Conservation (phyloP, 2,797 vertebrate species). For the Thalassophryne amazonica region DNA sequence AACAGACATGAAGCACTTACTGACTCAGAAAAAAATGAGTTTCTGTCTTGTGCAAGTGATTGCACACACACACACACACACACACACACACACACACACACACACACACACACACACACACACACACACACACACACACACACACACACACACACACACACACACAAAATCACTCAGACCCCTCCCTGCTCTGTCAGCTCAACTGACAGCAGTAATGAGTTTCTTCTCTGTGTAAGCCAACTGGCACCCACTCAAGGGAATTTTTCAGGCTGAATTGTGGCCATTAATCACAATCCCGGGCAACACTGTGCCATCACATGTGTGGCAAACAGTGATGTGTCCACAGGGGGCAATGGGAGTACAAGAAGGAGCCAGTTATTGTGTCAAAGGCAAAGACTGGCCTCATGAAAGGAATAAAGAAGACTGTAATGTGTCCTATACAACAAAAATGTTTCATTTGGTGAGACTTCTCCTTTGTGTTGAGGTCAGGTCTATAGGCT, state of each 20-base stretch:
- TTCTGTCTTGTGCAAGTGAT: conserved; percentile 16
- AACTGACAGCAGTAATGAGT: conserved; percentile 84
- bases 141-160: conserved; percentile 4
- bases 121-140: conserved; percentile 3
- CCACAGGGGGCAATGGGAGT: conserved; percentile 27
- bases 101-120: background rate
- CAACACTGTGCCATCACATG: conserved; percentile 76
- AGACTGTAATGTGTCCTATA: conserved; percentile 1
- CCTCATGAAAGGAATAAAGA: conserved; percentile 5
- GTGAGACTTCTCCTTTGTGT: background rate
- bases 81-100: background rate
- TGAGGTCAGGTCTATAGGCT: background rate
- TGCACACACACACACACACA: background rate
- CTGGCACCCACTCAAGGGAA: conserved; percentile 86
- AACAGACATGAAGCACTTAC: conserved; percentile 26
- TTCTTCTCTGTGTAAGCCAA: conserved; percentile 82
- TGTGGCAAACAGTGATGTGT: conserved; percentile 64
- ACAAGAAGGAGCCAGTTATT: conserved; percentile 27
- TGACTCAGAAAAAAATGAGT: conserved; percentile 48
- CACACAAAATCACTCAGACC: conserved; percentile 43
- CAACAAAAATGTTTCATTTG: conserved; percentile 8
- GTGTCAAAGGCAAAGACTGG: conserved; percentile 21
- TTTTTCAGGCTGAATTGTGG: conserved; percentile 84
- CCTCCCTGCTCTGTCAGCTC: conserved; percentile 72
- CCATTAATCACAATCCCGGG: conserved; percentile 87